Base-by-base conservation (phyloP, 2,113 vertebrate species). In the Gnathonemus echidnorhynchus region DNA sequence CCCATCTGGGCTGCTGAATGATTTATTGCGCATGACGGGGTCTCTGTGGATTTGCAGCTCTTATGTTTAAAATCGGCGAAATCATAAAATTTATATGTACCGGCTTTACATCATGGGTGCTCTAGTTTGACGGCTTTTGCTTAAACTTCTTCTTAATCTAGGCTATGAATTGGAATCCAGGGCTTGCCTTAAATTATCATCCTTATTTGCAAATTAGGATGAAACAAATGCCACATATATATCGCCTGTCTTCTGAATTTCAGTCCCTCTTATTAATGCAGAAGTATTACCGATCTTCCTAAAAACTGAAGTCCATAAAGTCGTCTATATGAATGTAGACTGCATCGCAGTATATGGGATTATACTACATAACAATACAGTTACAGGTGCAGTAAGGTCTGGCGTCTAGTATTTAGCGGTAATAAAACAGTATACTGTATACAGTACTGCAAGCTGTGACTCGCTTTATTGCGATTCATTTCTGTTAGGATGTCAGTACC, bases 1-100 rank as follows among this genome's bases (percentile, higher is more conserved):
- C 50, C 46, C 17, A 85, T 58, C 89, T 19, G 31, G 6, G 39
- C 19, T 84, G 42, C 49, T 88, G 85, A 88, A 90, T 74, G 86
- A 42, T 90, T 83, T 58, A 90, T 88, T 90, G 70, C 52, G 70
- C 66, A 88, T 62, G 84, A 90, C 50, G 39, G 56, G 86, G 39
- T 62, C 90, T 90, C 80, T 7, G 50, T 58, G 50, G 39, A 58
- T 88, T 31, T 80, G 35, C 35, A 31, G 62, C 62, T 53, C 50
- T 88, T 80, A 52, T 50, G 21, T 88, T 88, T 53, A 31, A 80
- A 27, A 53, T 84, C 50, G 46, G 19, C n/a, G 62, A 35, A 52
- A 66, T 86, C 84, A 24, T 85, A 42, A 48, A 48, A 85, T 80
- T 42, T 42, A 15, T 19, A 42, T 80, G 74, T 6, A 11, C 35